Percentiles rank a stretch among this genome's conserved stretches.
Evolutionary conservation across 2,888 invertebrate species (phyloP).

Genomic region (Hydraecia micacea): DNA sequence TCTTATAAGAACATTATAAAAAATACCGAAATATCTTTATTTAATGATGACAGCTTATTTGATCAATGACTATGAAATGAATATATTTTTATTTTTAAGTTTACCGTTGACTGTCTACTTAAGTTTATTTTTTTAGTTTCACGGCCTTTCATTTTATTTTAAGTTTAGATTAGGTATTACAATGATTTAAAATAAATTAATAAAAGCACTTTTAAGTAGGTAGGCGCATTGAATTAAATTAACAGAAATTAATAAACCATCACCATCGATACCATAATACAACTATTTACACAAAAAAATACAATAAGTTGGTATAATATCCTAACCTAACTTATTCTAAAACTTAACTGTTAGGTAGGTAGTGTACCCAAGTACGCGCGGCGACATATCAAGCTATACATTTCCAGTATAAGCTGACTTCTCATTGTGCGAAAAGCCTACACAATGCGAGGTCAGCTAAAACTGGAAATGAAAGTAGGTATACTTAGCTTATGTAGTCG

Average conservation of each 20-base stretch:
- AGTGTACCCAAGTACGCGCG: no score
- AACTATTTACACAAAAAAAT: background rate
- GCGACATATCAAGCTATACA: background rate
- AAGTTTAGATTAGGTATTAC: background rate
- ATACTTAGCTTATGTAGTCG: no score
- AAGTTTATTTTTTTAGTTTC: background rate
- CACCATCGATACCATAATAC: no score
- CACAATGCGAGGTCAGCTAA: background rate
- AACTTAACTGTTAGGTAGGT: background rate
- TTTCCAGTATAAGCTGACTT: background rate
- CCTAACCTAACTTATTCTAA: background rate
- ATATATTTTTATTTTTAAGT: slow-evolving; percentile 25
- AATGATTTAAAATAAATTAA: background rate
- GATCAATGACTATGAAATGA: slow-evolving; percentile 35
- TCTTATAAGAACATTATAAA: background rate
- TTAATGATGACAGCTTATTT: slow-evolving; percentile 42
- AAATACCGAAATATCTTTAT: slow-evolving; percentile 17
- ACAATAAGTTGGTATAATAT: background rate
- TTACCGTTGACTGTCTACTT: slow-evolving; percentile 18
- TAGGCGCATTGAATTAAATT: background rate
- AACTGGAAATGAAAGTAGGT: background rate
- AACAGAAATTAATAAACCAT: background rate
- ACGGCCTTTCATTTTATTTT: background rate
- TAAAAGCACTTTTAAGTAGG: background rate
- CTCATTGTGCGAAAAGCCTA: background rate